phyloP scores from a whole-genome alignment of 2,113 vertebrate genomes.

The Ailuropoda melanoleuca region DNA sequence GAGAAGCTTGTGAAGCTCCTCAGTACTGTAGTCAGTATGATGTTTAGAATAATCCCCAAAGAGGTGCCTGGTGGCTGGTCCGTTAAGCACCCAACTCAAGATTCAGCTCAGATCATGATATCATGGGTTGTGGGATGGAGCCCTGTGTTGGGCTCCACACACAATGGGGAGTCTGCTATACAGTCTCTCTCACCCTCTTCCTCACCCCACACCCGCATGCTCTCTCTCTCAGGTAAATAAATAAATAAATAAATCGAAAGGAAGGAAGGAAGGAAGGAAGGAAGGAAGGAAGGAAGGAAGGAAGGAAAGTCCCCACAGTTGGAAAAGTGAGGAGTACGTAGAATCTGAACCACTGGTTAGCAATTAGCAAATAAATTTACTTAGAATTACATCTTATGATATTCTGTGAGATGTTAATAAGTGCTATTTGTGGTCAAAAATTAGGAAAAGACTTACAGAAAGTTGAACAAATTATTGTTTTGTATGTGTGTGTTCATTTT shows the following conservation, averaged over 20 bases:
- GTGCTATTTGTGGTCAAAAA: neutral
- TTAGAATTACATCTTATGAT: neutral
- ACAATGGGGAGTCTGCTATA: neutral
- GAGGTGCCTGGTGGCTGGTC: neutral
- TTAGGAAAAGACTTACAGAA: neutral
- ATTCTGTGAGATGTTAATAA: neutral
- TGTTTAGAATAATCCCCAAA: neutral
- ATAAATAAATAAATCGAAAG: neutral
- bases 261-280: too few species aligned
- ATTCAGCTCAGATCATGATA: neutral
- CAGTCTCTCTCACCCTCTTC: neutral
- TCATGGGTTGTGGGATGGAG: neutral
- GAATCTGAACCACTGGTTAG: neutral
- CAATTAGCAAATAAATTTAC: neutral
- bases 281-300: too few species aligned
- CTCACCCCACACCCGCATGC: neutral
- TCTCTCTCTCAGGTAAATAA: neutral
- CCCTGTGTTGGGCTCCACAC: neutral
- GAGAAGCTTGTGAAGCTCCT: neutral
- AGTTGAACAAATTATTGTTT: neutral
- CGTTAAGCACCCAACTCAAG: neutral
- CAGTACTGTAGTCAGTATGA: neutral
- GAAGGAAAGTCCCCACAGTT: neutral
- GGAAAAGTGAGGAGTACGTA: neutral
- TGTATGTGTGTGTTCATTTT: neutral